phyloP scores from a whole-genome alignment of 1,140 invertebrate genomes.

The Camponotus pennsylvanicus region DNA sequence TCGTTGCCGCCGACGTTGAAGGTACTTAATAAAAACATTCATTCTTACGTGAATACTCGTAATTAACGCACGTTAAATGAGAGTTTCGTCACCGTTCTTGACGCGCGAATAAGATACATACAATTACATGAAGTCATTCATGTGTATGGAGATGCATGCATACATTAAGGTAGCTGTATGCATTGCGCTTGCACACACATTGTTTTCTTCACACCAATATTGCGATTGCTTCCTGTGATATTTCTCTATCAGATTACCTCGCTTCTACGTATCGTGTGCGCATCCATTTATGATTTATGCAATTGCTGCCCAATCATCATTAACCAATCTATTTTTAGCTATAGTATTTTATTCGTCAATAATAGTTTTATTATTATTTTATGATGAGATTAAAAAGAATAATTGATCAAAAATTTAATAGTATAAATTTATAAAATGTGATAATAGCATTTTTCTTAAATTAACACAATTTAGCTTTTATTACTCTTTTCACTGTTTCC shows the following conservation, averaged over 20 bases:
- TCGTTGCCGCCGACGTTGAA: background rate
- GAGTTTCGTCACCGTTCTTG: slow-evolving; percentile 44
- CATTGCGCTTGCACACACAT: slow-evolving; percentile 8
- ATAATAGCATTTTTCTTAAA: background rate
- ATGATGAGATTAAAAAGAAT: background rate
- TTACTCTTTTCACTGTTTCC: background rate
- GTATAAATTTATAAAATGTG: background rate
- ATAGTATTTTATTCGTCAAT: background rate
- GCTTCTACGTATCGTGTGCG: slow-evolving; percentile 10
- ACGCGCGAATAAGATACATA: slow-evolving; percentile 3
- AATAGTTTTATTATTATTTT: background rate
- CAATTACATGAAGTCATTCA: slow-evolving; percentile 16
- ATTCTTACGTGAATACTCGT: slow-evolving; percentile 17
- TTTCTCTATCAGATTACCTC: slow-evolving; percentile 37
- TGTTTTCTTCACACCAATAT: slow-evolving; percentile 7
- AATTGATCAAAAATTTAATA: background rate
- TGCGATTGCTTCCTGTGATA: slow-evolving; percentile 13
- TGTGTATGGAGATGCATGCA: background rate
- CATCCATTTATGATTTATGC: slow-evolving; percentile 22
- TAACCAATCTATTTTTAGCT: background rate
- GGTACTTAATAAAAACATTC: slow-evolving; percentile 6
- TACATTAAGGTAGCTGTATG: background rate
- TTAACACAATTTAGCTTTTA: background rate
- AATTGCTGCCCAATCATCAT: background rate
- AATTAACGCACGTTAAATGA: slow-evolving; percentile 33